Conservation (phyloP, 64 coral and sea anemone genomes). For the Acropora yongei region DNA sequence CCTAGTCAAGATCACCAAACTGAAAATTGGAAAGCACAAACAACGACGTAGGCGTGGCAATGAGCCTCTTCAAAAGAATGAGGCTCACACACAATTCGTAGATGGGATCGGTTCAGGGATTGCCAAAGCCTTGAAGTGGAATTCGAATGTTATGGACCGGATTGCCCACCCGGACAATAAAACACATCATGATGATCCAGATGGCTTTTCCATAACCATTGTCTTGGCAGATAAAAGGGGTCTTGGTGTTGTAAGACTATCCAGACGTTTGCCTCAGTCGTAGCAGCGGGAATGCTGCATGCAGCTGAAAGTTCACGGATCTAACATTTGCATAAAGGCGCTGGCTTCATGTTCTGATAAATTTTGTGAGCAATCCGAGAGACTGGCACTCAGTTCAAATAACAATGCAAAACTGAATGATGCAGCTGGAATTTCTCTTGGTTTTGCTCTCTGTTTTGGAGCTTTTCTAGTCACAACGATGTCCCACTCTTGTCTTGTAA, state of each 20-base stretch:
- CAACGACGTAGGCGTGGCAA: neutral
- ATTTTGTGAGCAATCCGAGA: neutral
- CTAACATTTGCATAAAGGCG: slow-evolving; percentile 33
- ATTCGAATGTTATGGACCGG: slow-evolving; percentile 38
- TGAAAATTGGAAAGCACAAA: neutral
- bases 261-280: slow-evolving; percentile 8
- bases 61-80: neutral
- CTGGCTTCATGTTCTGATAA: slow-evolving; percentile 26
- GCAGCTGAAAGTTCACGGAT: slow-evolving; percentile 17
- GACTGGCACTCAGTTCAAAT: neutral
- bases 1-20: neutral
- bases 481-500: too few relatives aligned
- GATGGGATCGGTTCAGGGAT: neutral
- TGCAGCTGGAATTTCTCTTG: too few relatives aligned
- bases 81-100: slow-evolving; percentile 25
- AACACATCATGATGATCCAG: neutral
- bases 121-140: slow-evolving; percentile 23
- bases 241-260: slow-evolving; percentile 26
- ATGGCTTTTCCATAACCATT: neutral
- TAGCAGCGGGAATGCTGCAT: slow-evolving; percentile 31
- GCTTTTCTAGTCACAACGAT: too few relatives aligned
- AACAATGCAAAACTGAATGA: too few relatives aligned
- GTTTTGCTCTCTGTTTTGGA: too few relatives aligned
- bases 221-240: slow-evolving; percentile 39
- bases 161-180: neutral